phyloP scores from a whole-genome alignment of 2,888 invertebrate species.

The Arctia plantaginis region DNA sequence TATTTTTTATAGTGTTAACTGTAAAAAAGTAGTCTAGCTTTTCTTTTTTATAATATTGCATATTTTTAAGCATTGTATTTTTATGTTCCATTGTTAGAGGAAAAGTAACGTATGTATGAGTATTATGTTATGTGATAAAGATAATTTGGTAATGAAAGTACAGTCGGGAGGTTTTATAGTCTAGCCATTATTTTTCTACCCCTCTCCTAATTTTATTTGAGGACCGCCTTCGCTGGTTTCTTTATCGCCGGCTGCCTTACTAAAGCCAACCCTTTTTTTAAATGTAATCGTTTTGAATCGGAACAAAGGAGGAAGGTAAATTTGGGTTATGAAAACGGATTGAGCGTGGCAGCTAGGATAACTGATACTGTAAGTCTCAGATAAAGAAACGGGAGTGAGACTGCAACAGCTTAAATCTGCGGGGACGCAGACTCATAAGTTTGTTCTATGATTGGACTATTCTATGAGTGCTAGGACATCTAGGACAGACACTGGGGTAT shows the following conservation, averaged over 20 bases:
- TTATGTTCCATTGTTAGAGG: not conserved
- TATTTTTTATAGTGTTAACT: constrained; percentile 17
- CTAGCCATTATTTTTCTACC: not conserved
- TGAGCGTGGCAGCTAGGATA: too few relatives aligned
- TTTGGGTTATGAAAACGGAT: too few relatives aligned
- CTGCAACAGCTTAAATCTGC: too few relatives aligned
- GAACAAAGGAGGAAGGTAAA: too few relatives aligned
- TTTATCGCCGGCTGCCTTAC: not conserved
- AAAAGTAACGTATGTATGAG: constrained; percentile 3
- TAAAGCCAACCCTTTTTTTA: too few relatives aligned
- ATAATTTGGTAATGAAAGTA: not conserved
- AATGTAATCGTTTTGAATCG: too few relatives aligned
- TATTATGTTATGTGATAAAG: not conserved
- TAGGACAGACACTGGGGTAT: too few relatives aligned
- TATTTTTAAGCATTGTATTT: not conserved
- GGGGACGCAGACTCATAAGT: too few relatives aligned
- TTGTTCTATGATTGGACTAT: too few relatives aligned
- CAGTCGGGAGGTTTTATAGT: not conserved
- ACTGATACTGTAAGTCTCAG: too few relatives aligned
- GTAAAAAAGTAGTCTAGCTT: constrained; percentile 15
- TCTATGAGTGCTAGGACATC: too few relatives aligned
- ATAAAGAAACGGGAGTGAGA: too few relatives aligned
- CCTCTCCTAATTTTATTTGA: not conserved
- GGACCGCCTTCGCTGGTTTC: not conserved
- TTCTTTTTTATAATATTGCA: constrained; percentile 3